Evolutionary conservation across 2,797 vertebrate genomes (phyloP).

Genomic region (Phataginus tricuspis): DNA sequence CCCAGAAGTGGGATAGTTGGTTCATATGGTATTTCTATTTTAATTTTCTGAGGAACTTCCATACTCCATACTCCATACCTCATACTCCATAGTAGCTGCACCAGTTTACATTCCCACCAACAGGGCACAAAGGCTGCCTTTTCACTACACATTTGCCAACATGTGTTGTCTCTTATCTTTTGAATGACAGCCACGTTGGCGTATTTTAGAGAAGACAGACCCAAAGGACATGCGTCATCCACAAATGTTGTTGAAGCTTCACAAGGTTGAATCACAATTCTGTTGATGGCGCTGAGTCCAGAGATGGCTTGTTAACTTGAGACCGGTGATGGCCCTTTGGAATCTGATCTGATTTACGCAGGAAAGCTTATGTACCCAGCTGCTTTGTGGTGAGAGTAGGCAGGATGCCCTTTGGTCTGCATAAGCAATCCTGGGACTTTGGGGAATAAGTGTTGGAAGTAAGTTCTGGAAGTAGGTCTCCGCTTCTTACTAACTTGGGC

Average conservation of each 20-base stretch:
- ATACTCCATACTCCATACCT: neutral
- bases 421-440: neutral
- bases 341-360: neutral
- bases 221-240: neutral
- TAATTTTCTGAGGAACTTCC: neutral
- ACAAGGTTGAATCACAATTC: neutral
- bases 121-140: neutral
- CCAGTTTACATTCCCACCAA: neutral
- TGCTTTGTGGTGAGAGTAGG: neutral
- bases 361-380: neutral
- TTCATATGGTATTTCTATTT: neutral
- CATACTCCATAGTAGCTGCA: neutral
- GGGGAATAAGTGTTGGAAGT: neutral
- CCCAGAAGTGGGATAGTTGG: neutral
- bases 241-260: neutral
- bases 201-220: neutral
- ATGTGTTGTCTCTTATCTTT: neutral
- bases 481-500: neutral
- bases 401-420: neutral
- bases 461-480: slow-evolving; percentile 4
- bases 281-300: neutral
- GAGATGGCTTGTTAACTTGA: neutral
- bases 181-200: neutral
- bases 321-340: neutral
- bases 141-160: neutral